Percentiles rank a stretch among this genome's conserved stretches.
Conservation (phyloP, 2,888 invertebrate genomes). For the Choristoneura rosaceana region DNA sequence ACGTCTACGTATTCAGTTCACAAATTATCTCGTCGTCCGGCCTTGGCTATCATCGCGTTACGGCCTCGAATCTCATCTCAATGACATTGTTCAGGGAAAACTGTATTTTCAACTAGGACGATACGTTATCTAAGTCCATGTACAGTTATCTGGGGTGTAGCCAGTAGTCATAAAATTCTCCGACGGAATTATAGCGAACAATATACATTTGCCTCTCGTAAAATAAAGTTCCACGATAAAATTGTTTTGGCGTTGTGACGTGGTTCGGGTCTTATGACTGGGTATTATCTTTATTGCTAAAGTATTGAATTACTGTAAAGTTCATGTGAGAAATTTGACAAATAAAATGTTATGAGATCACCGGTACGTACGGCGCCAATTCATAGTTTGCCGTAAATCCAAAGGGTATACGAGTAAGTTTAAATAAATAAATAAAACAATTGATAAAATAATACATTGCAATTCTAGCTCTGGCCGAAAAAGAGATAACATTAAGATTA, state of each 20-base stretch:
- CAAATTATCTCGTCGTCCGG: neutral
- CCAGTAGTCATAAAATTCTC: conserved; percentile 47
- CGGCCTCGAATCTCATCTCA: neutral
- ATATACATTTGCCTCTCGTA: conserved; percentile 47
- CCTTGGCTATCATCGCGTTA: neutral
- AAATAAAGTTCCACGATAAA: conserved; percentile 52
- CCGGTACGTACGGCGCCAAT: neutral
- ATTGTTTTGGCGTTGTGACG: conserved; percentile 47
- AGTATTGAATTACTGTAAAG: conserved; percentile 14
- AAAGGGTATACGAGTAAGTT: neutral
- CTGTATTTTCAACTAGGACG: conserved; percentile 27
- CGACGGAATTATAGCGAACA: conserved; percentile 46
- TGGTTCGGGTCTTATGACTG: conserved; percentile 11
- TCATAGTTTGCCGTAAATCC: neutral
- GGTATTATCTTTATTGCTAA: conserved; percentile 25
- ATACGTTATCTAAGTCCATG: conserved; percentile 44
- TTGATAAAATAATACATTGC: too few relatives aligned
- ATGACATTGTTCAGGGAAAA: conserved; percentile 10
- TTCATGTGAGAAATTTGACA: conserved; percentile 10
- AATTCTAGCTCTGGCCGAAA: too few relatives aligned
- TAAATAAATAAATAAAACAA: neutral
- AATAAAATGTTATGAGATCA: neutral
- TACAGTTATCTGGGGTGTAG: conserved; percentile 44
- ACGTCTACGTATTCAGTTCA: neutral
- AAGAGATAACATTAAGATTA: too few relatives aligned